phyloP scores from a whole-genome alignment of 2,797 vertebrate genomes.

The Urocyon cinereoargenteus region DNA sequence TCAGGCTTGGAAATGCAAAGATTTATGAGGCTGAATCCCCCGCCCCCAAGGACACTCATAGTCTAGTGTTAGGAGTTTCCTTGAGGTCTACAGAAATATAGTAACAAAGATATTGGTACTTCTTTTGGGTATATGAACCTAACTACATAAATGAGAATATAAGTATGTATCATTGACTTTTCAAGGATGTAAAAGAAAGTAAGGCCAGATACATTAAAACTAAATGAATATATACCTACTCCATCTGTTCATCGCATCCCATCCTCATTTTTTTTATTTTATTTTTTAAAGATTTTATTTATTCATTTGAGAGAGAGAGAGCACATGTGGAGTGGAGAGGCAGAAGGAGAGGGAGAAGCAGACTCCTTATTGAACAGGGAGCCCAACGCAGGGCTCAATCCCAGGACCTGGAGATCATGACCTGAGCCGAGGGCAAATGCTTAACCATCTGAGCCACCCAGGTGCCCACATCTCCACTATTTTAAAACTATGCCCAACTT shows the following conservation, averaged over 20 bases:
- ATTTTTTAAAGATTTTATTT: no score
- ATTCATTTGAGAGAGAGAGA: no score
- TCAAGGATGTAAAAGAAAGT: background rate
- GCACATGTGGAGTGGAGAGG: no score
- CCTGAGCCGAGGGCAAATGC: no score
- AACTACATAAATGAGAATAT: background rate
- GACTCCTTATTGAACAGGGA: no score
- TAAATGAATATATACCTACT: background rate
- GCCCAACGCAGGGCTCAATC: no score
- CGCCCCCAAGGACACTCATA: background rate
- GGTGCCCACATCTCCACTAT: background rate
- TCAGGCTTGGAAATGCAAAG: background rate
- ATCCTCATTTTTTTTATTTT: no score
- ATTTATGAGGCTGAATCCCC: background rate
- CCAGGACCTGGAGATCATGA: no score
- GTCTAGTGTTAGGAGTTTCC: background rate
- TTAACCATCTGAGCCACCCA: no score
- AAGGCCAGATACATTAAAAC: background rate
- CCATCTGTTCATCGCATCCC: background rate
- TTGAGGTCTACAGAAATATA: background rate
- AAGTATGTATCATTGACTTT: background rate
- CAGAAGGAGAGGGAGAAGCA: no score
- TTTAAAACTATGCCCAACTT: background rate
- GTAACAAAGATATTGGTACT: background rate
- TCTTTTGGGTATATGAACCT: background rate